Base-by-base conservation (phyloP, 2,888 invertebrate genomes). In the Epistrophe eligans region DNA sequence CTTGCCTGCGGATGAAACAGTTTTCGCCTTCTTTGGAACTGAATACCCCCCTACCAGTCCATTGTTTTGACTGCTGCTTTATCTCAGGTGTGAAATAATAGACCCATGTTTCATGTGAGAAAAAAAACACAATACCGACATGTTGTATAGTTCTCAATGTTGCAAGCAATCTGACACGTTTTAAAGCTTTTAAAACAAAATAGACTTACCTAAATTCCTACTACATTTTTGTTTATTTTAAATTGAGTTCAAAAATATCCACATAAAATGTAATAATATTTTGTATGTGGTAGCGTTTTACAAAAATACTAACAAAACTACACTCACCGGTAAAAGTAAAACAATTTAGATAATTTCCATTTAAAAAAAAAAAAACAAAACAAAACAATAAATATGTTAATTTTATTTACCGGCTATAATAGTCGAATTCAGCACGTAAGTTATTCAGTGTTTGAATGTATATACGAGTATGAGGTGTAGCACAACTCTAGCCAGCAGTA, bases 381-480 rank as follows among this genome's bases (percentile, higher is more conserved):
- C 19, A 62, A 55, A 73, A 48, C 67, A 77, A 77, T 73, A 67
- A 83, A 79, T 72, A 83, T 83, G 73, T 62, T 73, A 79, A 83
- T 79, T 72, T 83, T 72, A 43, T 73, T 35, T 73, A 60, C 80
- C 77, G 77, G 70, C 62, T 70, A 24, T 24, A 40, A 62, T 60
- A 79, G 55, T 64, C 79, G 43, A 74, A 70, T 50, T 72, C 35
- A 48, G 19, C 76, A 55, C 55, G 71, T 57, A 17, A 50, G 24
- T 77, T 57, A 77, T 57, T 77, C 82, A 72, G 48, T 19, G 11
- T 45, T 79, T 45, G 32, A 6, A 38, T 83, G 72, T 48, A 24
- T 3, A 24, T 24, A 24, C 24, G 24, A 24, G 24, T 24, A 79
- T 48, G 67, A 52, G 11, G 3, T 40, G 24, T 55, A 40, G 24